These are phyloP conservation scores for Pasiphila rectangulata DNA, from an alignment of 2,888 invertebrate species.

Conservation along the genomic window DNA sequence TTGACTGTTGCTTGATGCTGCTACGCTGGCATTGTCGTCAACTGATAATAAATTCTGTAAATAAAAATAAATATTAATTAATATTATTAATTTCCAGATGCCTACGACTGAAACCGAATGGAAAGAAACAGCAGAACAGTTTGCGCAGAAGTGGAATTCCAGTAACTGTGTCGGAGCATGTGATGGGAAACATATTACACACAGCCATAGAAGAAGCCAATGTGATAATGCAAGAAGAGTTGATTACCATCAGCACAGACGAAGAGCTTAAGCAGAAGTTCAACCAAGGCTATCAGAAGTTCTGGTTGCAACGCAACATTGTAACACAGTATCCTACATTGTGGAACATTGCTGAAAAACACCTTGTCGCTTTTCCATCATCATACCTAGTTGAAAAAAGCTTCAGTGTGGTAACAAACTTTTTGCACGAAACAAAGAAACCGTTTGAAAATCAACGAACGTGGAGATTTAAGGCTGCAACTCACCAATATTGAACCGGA, in stretches of 20 bases:
- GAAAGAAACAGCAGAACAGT: neutral
- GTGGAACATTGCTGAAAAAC: slow-evolving; percentile 5
- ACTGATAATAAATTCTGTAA: neutral
- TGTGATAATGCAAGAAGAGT: slow-evolving; percentile 22
- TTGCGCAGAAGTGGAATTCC: neutral
- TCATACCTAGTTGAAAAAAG: too few relatives aligned
- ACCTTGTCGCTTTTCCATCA: neutral
- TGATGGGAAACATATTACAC: neutral
- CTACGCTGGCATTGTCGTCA: neutral
- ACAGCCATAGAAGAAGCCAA: slow-evolving; percentile 17
- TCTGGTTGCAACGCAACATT: too few relatives aligned
- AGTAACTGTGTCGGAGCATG: neutral
- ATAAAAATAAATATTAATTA: too few relatives aligned
- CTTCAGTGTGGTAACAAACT: too few relatives aligned
- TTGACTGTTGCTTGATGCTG: neutral
- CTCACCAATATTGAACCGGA: slow-evolving; percentile 17
- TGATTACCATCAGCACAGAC: slow-evolving; percentile 22
- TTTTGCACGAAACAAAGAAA: neutral
- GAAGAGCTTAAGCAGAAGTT: too few relatives aligned
- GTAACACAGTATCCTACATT: slow-evolving; percentile 6
- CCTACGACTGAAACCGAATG: neutral
- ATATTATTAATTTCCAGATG: neutral
- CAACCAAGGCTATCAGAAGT: too few relatives aligned
- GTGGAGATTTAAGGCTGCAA: slow-evolving; percentile 12
- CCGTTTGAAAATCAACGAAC: slow-evolving; percentile 6